Evolutionary conservation across 1,140 invertebrate genomes (phyloP), one percentile per base, ranked within the genome.

Genomic region (Drosophila dunni): DNA sequence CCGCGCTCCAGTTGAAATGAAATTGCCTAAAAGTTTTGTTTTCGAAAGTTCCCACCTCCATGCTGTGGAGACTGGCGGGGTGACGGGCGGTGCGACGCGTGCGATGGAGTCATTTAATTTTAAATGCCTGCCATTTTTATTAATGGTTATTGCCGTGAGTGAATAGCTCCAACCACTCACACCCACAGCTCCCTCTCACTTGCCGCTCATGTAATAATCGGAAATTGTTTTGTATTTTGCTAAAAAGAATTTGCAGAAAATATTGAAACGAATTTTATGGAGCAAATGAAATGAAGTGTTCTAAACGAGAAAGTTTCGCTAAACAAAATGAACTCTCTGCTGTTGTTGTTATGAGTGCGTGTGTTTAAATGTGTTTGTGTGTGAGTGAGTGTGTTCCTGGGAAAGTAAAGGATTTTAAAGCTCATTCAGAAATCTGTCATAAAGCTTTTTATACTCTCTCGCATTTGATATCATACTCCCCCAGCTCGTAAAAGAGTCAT

Each of bases 51-150:
- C 33, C 36, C 50, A 10, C 13, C 9, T 53, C 36, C 33, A 7
- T 5, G 1, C 9, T 34, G 9, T 10, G 33, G 8, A 15, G 13
- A 7, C 33, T 7, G 20, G 36, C 9, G 5, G 11, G 8, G 40
- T 6, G 24, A 29, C 24, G 24, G 17, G 0, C 24, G 24, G 42
- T 34, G 7, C 46, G 72, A 62, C 64, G 80, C 81, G 80, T 86
- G 79, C 79, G 53, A 54, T 63, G 40, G 29, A 88, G 69, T 86
- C 83, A 81, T 86, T 86, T 88, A 86, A 83, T 86, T 88, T 86
- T 88, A 86, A 86, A 86, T 88, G 83, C 76, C 76, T 83, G 75
- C 85, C 83, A 83, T 88, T 86, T 88, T 86, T 86, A 86, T 88
- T 86, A 86, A 86, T 88, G 83, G 72, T 86, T 86, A 86, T 86